Evolutionary conservation across 2,113 vertebrate species (phyloP).

Genomic region (Felis chaus): DNA sequence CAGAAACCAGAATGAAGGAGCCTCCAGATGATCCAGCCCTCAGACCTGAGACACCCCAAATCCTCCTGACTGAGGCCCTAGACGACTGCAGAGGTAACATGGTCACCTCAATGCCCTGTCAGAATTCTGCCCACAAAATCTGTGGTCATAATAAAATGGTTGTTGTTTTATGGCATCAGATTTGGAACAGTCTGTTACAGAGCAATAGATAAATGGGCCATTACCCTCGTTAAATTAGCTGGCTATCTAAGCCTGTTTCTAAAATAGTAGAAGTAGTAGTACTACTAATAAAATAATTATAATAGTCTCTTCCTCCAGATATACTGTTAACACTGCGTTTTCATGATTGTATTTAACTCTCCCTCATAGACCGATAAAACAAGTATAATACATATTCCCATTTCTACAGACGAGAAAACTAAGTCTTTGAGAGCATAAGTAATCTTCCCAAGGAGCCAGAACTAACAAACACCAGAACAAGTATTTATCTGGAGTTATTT

Average conservation of each 20-base stretch:
- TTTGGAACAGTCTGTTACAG: neutral
- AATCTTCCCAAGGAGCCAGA: neutral
- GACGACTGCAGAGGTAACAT: neutral
- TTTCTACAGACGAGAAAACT: neutral
- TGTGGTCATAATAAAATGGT: neutral
- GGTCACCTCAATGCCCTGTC: neutral
- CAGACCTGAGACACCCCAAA: neutral
- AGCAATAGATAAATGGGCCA: neutral
- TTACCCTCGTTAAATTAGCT: neutral
- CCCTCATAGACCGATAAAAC: neutral
- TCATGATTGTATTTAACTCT: neutral
- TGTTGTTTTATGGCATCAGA: neutral
- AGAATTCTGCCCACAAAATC: neutral
- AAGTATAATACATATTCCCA: neutral
- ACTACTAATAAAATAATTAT: neutral
- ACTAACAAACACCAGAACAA: neutral
- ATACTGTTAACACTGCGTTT: neutral
- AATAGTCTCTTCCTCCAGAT: neutral
- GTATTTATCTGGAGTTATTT: neutral
- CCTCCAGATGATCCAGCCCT: neutral
- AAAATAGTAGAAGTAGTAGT: neutral
- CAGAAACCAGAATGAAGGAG: neutral
- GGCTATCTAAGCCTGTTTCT: neutral
- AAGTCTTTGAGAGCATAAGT: neutral
- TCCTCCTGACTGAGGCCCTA: neutral